phyloP scores from a whole-genome alignment of 2,113 vertebrate species.

The Elephantulus edwardii region DNA sequence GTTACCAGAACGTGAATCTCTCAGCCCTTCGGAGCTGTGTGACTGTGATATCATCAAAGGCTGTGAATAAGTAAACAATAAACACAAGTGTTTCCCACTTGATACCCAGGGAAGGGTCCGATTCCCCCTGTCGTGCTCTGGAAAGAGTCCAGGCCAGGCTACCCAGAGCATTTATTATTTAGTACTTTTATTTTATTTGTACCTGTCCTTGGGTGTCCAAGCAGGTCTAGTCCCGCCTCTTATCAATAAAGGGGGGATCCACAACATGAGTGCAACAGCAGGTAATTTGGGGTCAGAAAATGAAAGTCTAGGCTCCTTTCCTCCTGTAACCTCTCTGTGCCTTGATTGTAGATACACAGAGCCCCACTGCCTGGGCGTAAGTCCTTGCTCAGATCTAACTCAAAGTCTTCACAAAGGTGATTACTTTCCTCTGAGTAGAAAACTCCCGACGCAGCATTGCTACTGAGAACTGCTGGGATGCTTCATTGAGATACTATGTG shows the following conservation, averaged over 20 bases:
- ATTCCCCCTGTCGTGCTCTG: not conserved
- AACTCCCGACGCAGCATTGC: not conserved
- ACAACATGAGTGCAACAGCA: not conserved
- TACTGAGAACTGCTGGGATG: not conserved
- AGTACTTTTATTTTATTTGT: conserved; percentile 41
- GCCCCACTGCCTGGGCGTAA: not conserved
- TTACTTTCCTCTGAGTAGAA: not conserved
- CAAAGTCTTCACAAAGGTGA: not conserved
- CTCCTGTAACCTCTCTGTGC: not conserved
- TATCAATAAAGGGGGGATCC: too few relatives aligned
- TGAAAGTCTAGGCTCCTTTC: not conserved
- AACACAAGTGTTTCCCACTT: conserved; percentile 47
- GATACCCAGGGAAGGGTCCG: conserved; percentile 51
- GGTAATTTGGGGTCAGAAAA: not conserved
- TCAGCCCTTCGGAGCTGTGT: not conserved
- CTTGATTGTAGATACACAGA: not conserved
- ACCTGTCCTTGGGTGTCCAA: conserved; percentile 1
- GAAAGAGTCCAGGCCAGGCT: not conserved
- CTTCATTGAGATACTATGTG: not conserved
- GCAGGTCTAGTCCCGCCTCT: not conserved
- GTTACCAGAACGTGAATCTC: not conserved
- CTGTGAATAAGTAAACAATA: conserved; percentile 68
- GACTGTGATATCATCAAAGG: not conserved
- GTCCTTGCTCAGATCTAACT: not conserved
- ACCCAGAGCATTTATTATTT: conserved; percentile 71